These are phyloP conservation scores for Malaclemys terrapin DNA, from an alignment of 2,113 vertebrate genomes.

Conservation along the genomic window DNA sequence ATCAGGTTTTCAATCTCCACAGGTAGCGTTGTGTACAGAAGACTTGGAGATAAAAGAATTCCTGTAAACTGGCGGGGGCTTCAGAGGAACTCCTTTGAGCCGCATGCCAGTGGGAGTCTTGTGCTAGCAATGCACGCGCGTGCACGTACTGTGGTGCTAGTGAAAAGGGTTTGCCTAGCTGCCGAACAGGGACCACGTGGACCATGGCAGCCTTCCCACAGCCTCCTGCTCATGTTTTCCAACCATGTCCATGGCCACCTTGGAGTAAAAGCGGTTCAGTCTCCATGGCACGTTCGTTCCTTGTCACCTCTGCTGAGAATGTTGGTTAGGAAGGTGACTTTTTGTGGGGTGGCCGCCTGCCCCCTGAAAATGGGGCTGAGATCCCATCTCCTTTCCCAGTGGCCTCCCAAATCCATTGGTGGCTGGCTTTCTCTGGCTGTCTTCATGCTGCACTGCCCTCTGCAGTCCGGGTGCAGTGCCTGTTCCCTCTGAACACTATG, in stretches of 20 bases:
- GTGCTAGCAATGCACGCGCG: neutral
- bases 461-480: neutral
- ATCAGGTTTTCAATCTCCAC: neutral
- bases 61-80: neutral
- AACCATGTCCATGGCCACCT: too few relatives aligned
- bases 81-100: neutral
- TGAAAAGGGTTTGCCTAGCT: too few relatives aligned
- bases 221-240: too few relatives aligned
- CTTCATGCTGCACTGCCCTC: neutral
- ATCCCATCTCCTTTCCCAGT: neutral
- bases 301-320: neutral
- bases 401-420: neutral
- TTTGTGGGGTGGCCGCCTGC: neutral
- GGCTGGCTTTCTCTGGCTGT: neutral
- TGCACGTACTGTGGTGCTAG: too few relatives aligned
- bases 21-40: neutral
- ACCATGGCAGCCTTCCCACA: neutral
- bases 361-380: neutral
- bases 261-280: too few relatives aligned
- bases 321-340: neutral
- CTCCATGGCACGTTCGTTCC: too few relatives aligned
- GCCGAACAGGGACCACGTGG: too few relatives aligned
- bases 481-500: neutral
- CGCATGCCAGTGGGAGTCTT: neutral
- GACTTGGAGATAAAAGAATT: neutral